phyloP scores from a whole-genome alignment of 2,797 vertebrate genomes.

The Lagodon rhomboides region DNA sequence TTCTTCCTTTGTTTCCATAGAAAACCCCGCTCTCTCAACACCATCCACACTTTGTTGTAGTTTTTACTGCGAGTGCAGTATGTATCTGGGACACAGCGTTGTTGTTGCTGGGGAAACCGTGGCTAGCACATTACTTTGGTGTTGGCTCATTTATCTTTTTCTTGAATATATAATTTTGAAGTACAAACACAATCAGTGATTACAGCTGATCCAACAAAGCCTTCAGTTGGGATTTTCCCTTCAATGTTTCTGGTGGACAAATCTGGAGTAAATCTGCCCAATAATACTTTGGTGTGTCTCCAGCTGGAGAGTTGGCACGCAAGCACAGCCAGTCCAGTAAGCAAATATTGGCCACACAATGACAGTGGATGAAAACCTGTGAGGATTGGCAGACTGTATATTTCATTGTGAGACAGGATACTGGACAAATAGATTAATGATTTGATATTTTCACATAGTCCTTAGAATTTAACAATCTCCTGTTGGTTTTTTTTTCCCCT shows the following conservation, averaged over 20 bases:
- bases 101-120: slow-evolving; percentile 31
- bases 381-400: slow-evolving; percentile 51
- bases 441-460: slow-evolving; percentile 54
- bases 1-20: not conserved
- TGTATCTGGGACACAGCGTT: slow-evolving; percentile 4
- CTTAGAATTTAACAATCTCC: slow-evolving; percentile 43
- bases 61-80: not conserved
- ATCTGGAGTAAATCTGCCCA: slow-evolving; percentile 59
- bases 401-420: slow-evolving; percentile 48
- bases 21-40: not conserved
- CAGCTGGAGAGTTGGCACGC: slow-evolving; percentile 52
- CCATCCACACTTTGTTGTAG: slow-evolving; percentile 1
- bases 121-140: slow-evolving; percentile 21
- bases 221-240: slow-evolving; percentile 45
- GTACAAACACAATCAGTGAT: slow-evolving; percentile 55
- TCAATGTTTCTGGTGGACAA: slow-evolving; percentile 49
- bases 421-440: slow-evolving; percentile 53
- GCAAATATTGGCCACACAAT: slow-evolving; percentile 59
- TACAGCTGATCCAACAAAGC: slow-evolving; percentile 65
- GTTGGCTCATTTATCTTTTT: slow-evolving; percentile 25
- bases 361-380: slow-evolving; percentile 42
- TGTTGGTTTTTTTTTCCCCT: slow-evolving; percentile 25
- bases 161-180: slow-evolving; percentile 45
- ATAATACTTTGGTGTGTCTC: slow-evolving; percentile 59
- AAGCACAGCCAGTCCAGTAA: slow-evolving; percentile 42